phyloP scores from a whole-genome alignment of 2,113 vertebrate species.

The Ailuropoda melanoleuca region DNA sequence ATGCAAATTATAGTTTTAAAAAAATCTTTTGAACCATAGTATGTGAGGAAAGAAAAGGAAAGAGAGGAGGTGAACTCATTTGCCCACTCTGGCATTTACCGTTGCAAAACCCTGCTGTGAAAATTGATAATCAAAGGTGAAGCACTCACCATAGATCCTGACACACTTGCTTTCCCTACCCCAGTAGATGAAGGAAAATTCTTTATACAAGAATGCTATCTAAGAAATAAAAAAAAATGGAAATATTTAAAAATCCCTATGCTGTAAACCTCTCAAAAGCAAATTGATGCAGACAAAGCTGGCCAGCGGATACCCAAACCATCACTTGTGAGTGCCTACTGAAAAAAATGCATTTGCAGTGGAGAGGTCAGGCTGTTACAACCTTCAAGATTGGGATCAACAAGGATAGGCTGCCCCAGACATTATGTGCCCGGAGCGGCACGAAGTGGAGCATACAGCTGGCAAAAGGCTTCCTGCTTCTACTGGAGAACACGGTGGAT shows the following conservation, averaged over 20 bases:
- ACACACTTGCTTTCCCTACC: not conserved
- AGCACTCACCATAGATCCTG: not conserved
- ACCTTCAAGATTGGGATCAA: not conserved
- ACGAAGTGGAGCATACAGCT: accelerated
- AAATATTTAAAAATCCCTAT: not conserved
- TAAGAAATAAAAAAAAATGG: not conserved
- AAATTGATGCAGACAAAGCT: not conserved
- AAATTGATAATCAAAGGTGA: not conserved
- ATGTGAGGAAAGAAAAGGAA: not conserved
- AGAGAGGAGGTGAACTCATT: not conserved
- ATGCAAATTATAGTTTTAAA: not conserved
- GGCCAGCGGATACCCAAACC: not conserved
- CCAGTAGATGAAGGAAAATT: not conserved
- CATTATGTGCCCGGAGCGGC: accelerated
- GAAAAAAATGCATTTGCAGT: not conserved
- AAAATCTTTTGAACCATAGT: not conserved
- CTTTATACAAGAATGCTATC: not conserved
- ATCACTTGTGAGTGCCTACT: not conserved
- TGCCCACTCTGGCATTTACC: not conserved
- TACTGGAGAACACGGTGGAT: too few relatives aligned
- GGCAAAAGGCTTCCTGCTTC: not conserved
- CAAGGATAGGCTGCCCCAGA: not conserved
- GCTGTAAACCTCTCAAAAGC: not conserved
- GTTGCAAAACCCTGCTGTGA: not conserved
- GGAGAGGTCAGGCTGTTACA: too few relatives aligned